A percentile compares a stretch with the other conserved stretches of the same genome.
phyloP scores from a whole-genome alignment of 1,140 invertebrate species.

The Penaeus japonicus region DNA sequence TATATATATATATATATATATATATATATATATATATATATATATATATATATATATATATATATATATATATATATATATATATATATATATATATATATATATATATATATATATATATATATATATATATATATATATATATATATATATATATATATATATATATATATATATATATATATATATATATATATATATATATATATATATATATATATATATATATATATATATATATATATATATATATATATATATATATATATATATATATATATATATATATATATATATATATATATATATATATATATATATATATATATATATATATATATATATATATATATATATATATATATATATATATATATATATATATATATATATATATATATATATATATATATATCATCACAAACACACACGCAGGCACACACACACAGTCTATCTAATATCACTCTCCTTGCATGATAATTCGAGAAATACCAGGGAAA shows the following conservation, averaged over 20 bases:
- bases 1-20: neutral
- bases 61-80: neutral
- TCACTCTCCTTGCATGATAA: neutral
- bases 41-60: neutral
- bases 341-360: neutral
- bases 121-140: neutral
- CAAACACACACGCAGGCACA: neutral
- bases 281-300: neutral
- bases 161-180: neutral
- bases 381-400: neutral
- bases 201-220: neutral
- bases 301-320: neutral
- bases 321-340: neutral
- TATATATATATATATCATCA: neutral
- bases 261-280: neutral
- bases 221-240: neutral
- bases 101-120: neutral
- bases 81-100: neutral
- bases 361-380: neutral
- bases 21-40: constrained; percentile 6
- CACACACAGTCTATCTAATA: neutral
- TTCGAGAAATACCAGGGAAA: neutral
- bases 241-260: neutral
- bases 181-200: neutral
- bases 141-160: neutral